A percentile compares a stretch with the other conserved stretches of the same genome.
Conservation (phyloP, 2,113 vertebrate genomes). For the Platycercus adscitus region DNA sequence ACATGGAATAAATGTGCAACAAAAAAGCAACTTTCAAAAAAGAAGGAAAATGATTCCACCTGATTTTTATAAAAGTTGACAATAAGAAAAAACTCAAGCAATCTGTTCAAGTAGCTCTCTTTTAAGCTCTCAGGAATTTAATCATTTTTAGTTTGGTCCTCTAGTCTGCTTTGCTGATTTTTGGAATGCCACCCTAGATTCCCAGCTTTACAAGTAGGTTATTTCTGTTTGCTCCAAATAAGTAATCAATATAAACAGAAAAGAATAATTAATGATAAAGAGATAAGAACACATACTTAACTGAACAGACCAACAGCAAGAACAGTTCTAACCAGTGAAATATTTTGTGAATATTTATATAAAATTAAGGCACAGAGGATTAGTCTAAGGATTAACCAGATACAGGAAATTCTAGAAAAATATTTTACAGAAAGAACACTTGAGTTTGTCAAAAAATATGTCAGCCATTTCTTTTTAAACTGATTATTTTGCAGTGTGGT, state of each 20-base stretch:
- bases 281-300: neutral
- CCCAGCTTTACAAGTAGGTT: neutral
- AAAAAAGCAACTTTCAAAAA: neutral
- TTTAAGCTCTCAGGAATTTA: neutral
- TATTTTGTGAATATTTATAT: neutral
- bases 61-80: neutral
- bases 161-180: neutral
- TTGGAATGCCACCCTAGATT: neutral
- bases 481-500: neutral
- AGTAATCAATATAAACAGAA: neutral
- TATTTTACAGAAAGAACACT: neutral
- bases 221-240: neutral
- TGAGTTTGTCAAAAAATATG: neutral
- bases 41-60: neutral
- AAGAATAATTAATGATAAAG: neutral
- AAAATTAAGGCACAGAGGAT: neutral
- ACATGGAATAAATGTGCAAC: neutral
- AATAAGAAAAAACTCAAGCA: neutral
- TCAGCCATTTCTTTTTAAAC: neutral
- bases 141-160: neutral
- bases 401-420: neutral
- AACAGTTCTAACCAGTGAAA: neutral
- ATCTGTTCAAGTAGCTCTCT: neutral
- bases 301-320: neutral
- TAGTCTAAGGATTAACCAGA: neutral